Evolutionary conservation across 2,797 vertebrate species (phyloP).

Genomic region (Chelmon rostratus): DNA sequence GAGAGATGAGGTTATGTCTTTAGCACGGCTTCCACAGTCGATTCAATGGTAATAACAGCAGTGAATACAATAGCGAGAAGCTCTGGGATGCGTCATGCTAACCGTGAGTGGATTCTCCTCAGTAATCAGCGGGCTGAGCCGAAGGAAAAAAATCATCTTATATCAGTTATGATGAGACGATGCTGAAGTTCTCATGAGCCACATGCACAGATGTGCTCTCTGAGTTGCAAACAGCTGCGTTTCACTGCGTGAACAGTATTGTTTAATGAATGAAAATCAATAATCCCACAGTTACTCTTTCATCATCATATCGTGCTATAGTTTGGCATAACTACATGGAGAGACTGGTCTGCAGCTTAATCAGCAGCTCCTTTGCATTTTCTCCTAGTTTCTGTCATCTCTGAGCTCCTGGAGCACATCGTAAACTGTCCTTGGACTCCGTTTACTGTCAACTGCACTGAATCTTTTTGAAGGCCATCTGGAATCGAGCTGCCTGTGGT

Average conservation of each 20-base stretch:
- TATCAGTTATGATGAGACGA: constrained; percentile 1
- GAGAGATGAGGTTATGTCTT: constrained; percentile 71
- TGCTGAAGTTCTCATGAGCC: background rate
- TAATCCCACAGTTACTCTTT: background rate
- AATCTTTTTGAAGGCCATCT: background rate
- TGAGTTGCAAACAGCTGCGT: background rate
- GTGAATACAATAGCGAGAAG: constrained; percentile 29
- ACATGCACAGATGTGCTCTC: background rate
- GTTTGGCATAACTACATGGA: background rate
- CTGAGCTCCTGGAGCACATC: background rate
- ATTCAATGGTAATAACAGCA: constrained; percentile 64
- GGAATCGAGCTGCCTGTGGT: too few species aligned
- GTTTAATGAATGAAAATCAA: background rate
- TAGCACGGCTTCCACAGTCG: constrained; percentile 38
- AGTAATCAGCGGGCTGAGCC: background rate
- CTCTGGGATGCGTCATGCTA: constrained; percentile 8
- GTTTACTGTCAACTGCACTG: background rate
- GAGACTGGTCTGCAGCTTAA: background rate
- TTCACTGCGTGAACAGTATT: background rate
- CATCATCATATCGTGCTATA: too few species aligned
- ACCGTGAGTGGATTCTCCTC: constrained; percentile 19
- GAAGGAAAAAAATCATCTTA: background rate
- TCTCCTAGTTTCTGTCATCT: background rate
- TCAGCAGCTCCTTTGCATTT: background rate
- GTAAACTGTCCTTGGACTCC: background rate